Conservation (phyloP, 2,113 vertebrate genomes). For the Melanostigma gelatinosum region DNA sequence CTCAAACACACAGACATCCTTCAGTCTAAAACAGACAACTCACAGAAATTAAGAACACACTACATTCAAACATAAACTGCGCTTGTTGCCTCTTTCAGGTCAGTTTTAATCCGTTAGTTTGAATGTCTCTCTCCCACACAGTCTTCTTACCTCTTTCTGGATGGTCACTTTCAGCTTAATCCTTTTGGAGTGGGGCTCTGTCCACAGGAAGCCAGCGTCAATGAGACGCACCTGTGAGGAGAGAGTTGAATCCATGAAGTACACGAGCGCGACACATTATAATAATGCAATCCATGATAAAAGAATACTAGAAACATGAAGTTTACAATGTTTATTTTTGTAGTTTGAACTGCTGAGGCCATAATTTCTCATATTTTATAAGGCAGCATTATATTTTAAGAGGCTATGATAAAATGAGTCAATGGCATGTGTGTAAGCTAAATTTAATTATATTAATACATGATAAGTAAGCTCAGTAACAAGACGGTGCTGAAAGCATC, state of each 20-base stretch:
- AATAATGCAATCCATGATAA: background rate
- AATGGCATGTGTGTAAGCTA: background rate
- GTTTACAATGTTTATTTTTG: background rate
- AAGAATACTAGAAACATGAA: background rate
- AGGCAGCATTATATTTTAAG: background rate
- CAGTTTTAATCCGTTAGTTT: background rate
- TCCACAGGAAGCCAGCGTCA: slow-evolving; percentile 97
- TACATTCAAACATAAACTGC: background rate
- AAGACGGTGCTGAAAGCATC: background rate
- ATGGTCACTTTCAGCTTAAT: slow-evolving; percentile 96
- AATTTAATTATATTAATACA: background rate
- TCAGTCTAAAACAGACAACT: background rate
- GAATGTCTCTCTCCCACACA: slow-evolving; percentile 37
- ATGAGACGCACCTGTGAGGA: slow-evolving; percentile 91
- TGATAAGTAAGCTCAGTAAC: background rate
- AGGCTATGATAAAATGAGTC: background rate
- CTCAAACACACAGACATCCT: slow-evolving; percentile 27
- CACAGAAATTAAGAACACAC: background rate
- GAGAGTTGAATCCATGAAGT: background rate
- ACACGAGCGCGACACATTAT: background rate
- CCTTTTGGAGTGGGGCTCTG: slow-evolving; percentile 97
- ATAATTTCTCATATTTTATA: no score
- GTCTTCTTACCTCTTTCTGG: slow-evolving; percentile 92
- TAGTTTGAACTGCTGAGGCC: background rate
- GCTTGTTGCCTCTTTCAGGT: background rate